Conservation (phyloP, 2,113 vertebrate species). For the Eretmochelys imbricata region DNA sequence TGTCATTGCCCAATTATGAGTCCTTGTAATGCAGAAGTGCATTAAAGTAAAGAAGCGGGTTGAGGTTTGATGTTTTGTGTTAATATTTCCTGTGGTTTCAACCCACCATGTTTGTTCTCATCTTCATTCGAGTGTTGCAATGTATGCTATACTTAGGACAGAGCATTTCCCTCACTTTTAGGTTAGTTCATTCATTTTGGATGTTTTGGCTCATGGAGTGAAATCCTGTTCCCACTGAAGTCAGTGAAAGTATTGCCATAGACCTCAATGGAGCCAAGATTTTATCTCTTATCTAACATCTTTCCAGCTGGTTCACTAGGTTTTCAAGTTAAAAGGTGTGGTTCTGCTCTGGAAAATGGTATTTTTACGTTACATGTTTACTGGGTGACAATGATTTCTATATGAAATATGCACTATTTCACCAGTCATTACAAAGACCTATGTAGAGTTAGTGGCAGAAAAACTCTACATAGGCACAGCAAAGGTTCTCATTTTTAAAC, state of each 20-base stretch:
- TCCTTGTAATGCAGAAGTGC: neutral
- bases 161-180: neutral
- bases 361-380: neutral
- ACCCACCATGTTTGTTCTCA: neutral
- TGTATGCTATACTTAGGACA: neutral
- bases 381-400: neutral
- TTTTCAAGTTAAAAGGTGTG: neutral
- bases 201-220: neutral
- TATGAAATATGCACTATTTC: neutral
- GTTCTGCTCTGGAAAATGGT: neutral
- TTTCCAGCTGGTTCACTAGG: neutral
- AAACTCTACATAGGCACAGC: neutral
- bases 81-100: neutral
- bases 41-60: neutral
- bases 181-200: neutral
- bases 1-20: neutral
- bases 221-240: neutral
- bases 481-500: neutral
- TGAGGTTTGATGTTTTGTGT: neutral
- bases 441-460: accelerated
- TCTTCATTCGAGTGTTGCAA: neutral
- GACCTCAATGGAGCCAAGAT: neutral
- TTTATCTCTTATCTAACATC: neutral
- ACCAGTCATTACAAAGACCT: neutral
- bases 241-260: neutral